A percentile compares a stretch with the other conserved stretches of the same genome.
phyloP scores from a whole-genome alignment of 2,113 vertebrate species.

The Colaptes auratus region DNA sequence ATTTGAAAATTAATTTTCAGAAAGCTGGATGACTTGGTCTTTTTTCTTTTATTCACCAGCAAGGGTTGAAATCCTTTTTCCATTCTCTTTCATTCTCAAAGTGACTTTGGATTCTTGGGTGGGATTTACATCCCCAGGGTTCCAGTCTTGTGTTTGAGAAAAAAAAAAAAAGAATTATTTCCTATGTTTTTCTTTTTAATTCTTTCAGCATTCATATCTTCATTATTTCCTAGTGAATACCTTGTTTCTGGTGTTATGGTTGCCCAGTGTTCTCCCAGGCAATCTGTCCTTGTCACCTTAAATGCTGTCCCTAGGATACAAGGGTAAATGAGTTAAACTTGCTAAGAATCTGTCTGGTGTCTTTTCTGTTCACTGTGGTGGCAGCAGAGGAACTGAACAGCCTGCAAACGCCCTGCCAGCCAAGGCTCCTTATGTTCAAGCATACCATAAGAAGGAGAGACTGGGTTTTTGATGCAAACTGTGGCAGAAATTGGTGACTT shows the following conservation, averaged over 20 bases:
- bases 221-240: not conserved
- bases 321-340: not conserved
- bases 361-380: rapidly evolving
- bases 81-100: not conserved
- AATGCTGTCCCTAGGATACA: not conserved
- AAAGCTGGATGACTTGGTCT: not conserved
- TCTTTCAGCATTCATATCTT: not conserved
- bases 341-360: not conserved
- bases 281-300: not conserved
- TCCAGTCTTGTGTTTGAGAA: not conserved
- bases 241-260: not conserved
- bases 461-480: not conserved
- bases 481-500: not conserved
- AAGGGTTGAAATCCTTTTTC: slow-evolving; percentile 2
- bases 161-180: not conserved
- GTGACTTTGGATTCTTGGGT: not conserved
- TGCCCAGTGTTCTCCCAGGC: not conserved
- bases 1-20: not conserved
- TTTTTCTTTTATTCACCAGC: not conserved
- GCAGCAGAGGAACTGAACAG: not conserved
- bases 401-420: not conserved
- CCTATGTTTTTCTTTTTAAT: not conserved
- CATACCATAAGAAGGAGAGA: not conserved
- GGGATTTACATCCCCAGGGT: not conserved
- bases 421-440: not conserved